A percentile compares a stretch with the other conserved stretches of the same genome.
These are phyloP conservation scores for Chloroceryle aenea DNA, from an alignment of 2,113 vertebrate species.

Conservation along the genomic window DNA sequence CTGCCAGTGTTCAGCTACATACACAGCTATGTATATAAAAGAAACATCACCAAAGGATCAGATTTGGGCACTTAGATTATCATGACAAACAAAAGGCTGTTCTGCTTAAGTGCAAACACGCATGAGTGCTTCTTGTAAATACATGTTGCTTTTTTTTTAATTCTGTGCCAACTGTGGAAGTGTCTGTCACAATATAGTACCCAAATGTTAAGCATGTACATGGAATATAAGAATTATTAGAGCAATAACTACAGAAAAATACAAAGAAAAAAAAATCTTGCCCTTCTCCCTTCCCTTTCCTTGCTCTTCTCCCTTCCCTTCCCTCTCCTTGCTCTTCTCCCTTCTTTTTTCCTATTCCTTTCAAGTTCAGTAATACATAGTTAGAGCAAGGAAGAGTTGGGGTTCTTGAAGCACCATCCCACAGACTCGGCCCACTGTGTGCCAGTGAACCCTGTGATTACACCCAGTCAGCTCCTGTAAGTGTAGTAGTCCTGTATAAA, in stretches of 20 bases:
- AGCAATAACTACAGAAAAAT: neutral
- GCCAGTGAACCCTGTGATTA: neutral
- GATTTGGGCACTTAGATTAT: neutral
- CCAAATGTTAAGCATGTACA: neutral
- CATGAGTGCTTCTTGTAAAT: neutral
- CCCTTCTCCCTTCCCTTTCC: too few species aligned
- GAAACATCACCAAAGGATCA: neutral
- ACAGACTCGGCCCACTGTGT: neutral
- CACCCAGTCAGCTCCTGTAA: rapidly evolving
- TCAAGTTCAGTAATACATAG: neutral
- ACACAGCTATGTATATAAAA: neutral
- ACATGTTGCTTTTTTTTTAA: neutral
- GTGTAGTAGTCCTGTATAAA: neutral
- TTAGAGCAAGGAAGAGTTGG: neutral
- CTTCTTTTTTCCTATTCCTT: neutral
- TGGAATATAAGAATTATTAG: neutral
- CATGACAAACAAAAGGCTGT: neutral
- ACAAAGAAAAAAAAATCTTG: rapidly evolving
- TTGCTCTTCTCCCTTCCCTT: too few species aligned
- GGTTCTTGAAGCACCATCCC: neutral
- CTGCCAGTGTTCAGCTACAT: neutral
- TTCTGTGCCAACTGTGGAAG: neutral
- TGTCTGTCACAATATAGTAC: neutral
- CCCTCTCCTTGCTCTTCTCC: neutral
- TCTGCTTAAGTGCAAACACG: neutral